Base-by-base conservation (phyloP, 2,113 vertebrate species). In the Oceanites oceanicus region DNA sequence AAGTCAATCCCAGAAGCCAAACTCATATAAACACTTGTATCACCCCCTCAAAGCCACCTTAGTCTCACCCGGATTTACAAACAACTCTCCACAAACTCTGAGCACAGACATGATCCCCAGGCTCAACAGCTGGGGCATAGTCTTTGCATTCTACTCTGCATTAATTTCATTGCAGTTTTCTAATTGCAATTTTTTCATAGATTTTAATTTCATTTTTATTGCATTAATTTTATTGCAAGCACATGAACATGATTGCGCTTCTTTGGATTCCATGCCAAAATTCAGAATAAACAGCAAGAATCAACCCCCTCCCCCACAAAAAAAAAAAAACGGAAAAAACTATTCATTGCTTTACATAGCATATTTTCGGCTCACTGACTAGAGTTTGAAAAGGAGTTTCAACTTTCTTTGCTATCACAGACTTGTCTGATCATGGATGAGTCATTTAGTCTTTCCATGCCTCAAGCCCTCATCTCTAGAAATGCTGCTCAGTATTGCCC, bases 371-470 rank as follows among this genome's bases (percentile, higher is more conserved):
- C 78, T 95, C 67, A 47, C 27, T 84, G 56, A 36, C 36, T 75
- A 20, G 45, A 83, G 27, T 71, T 59, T 71, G 68, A 90, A 73
- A 68, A 59, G 42, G 68, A 95, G 36, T 86, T 86, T 92, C 42
- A 86, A 81, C 93, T 92, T 90, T 92, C 92, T 87, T 90, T 74
- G 38, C 68, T 89, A 23, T 84, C 79, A 77, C 75, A 81, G 76
- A 67, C 79, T 83, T 96, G 55, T 84, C 86, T 89, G 56, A 88
- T 88, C 94, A 44, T 0, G 44, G 68, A 72, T 89, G 86, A 94
- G 73, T 89, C 70, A 91, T 84, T 93, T 78, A 72, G 56, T 52
- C 44, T 68, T 86, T 77, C 86, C 61, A 34, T 71, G 79, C 59
- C 88, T 84, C 68, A 63, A 95, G 65, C 59, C 44, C 21, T 94